A percentile compares a stretch with the other conserved stretches of the same genome.
Evolutionary conservation across 2,113 vertebrate genomes (phyloP).

Genomic region (Datnioides undecimradiatus): DNA sequence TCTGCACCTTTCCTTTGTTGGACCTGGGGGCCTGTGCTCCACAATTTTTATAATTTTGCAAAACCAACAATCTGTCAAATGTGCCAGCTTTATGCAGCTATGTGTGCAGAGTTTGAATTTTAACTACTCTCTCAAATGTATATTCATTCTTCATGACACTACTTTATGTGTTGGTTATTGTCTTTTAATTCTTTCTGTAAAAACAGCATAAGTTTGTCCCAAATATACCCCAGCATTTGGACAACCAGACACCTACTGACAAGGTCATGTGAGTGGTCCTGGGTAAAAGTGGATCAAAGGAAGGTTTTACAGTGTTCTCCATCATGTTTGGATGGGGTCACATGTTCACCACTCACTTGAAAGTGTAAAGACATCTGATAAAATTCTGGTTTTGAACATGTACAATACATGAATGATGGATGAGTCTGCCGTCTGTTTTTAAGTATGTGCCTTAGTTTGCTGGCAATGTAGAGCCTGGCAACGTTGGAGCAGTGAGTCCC

Average conservation of each 20-base stretch:
- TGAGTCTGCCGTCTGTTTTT: slow-evolving; percentile 6
- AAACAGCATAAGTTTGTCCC: neutral
- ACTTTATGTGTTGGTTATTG: neutral
- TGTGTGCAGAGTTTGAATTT: neutral
- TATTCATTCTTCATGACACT: neutral
- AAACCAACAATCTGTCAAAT: neutral
- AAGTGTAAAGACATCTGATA: neutral
- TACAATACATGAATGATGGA: neutral
- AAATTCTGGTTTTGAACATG: neutral
- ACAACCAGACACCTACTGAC: neutral
- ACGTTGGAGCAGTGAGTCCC: slow-evolving; percentile 56
- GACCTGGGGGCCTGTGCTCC: too few species aligned
- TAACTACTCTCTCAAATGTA: neutral
- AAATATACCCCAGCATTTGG: neutral
- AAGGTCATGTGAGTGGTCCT: neutral
- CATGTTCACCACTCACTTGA: neutral
- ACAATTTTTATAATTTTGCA: too few species aligned
- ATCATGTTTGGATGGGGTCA: neutral
- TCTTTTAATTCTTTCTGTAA: too few species aligned
- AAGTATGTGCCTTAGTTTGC: slow-evolving; percentile 26
- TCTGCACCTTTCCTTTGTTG: too few species aligned
- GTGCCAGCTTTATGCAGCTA: neutral
- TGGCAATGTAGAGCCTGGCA: slow-evolving; percentile 5
- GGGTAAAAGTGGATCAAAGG: too few species aligned
- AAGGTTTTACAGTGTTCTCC: neutral